phyloP scores from a whole-genome alignment of 2,888 invertebrate species.

The Steinernema scapterisci region DNA sequence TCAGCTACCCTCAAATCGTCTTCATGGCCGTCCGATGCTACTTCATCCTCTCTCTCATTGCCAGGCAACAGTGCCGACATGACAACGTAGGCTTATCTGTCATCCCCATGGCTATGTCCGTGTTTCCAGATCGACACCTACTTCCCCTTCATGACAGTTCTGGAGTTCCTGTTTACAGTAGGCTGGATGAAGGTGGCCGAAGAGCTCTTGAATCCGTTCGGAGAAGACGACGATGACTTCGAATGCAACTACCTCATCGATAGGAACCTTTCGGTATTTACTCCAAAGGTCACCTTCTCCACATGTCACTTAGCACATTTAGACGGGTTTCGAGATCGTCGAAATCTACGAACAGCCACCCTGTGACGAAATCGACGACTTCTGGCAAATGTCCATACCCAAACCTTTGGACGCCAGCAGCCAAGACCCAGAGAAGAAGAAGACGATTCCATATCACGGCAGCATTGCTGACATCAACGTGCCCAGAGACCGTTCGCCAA shows the following conservation, averaged over 20 bases:
- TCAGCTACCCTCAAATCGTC: slow-evolving; percentile 65
- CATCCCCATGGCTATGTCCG: background rate
- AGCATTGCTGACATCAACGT: slow-evolving; percentile 34
- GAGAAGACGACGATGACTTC: slow-evolving; percentile 59
- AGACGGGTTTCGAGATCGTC: slow-evolving; percentile 38
- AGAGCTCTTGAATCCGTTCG: slow-evolving; percentile 62
- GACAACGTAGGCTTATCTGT: slow-evolving; percentile 31
- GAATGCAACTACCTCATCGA: slow-evolving; percentile 43
- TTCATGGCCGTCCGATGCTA: slow-evolving; percentile 59
- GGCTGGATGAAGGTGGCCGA: slow-evolving; percentile 64
- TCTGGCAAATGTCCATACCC: slow-evolving; percentile 34
- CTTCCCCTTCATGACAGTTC: slow-evolving; percentile 58
- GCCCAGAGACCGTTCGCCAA: background rate
- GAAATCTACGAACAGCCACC: slow-evolving; percentile 34
- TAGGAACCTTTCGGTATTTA: slow-evolving; percentile 38
- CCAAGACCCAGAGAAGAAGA: slow-evolving; percentile 6
- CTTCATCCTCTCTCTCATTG: slow-evolving; percentile 41
- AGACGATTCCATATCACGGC: slow-evolving; percentile 32
- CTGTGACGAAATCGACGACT: slow-evolving; percentile 35
- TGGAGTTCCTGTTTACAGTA: slow-evolving; percentile 58
- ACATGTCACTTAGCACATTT: background rate
- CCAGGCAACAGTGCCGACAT: slow-evolving; percentile 38
- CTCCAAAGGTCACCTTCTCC: too few species aligned
- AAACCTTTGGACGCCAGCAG: slow-evolving; percentile 10
- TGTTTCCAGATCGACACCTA: slow-evolving; percentile 35